Conservation (phyloP, 2,113 vertebrate genomes). For the Rhombomys opimus region DNA sequence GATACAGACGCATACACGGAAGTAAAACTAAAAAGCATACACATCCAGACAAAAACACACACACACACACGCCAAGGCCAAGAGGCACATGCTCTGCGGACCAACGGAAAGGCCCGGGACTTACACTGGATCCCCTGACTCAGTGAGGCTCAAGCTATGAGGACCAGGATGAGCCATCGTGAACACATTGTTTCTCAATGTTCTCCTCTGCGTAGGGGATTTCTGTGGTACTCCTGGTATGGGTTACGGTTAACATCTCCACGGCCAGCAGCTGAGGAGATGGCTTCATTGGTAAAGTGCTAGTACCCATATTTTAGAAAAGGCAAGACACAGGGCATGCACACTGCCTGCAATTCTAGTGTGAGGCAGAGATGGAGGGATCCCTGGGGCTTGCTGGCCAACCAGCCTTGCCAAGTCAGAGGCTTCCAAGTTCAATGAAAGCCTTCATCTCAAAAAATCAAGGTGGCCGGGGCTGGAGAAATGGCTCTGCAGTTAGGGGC, state of each 20-base stretch:
- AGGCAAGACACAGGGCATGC: background rate
- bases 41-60: background rate
- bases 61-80: background rate
- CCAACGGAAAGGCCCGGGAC: background rate
- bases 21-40: background rate
- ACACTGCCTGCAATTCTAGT: background rate
- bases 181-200: background rate
- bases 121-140: background rate
- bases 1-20: background rate
- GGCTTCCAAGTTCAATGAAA: background rate
- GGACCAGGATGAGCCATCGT: accelerated
- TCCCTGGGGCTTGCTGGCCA: background rate
- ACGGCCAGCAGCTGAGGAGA: background rate
- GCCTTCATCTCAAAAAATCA: background rate
- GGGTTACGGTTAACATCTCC: background rate
- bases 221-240: accelerated
- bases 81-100: background rate
- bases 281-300: background rate
- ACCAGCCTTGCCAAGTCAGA: background rate
- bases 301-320: background rate
- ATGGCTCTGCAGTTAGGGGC: background rate
- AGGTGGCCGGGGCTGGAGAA: background rate
- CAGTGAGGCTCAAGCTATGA: background rate
- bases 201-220: background rate
- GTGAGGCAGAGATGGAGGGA: background rate